Base-by-base conservation (phyloP, 2,888 invertebrate genomes). In the Homarus gammarus region DNA sequence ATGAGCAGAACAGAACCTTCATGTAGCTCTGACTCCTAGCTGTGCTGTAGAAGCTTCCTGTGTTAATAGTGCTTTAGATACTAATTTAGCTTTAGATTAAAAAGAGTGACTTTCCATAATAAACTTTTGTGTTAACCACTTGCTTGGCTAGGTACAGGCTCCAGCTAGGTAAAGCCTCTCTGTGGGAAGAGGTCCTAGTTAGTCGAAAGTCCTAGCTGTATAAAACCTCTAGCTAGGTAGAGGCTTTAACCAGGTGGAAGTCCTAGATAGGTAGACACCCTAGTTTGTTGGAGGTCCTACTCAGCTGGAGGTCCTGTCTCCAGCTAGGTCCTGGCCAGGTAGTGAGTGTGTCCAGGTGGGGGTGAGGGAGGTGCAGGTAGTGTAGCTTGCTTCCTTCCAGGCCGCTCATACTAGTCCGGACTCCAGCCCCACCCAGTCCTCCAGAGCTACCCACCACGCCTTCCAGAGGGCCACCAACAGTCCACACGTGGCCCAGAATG, bases 321-420 rank as follows among this genome's bases (percentile, higher is more conserved):
- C 3, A 56, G 22, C 51, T 2, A 18, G 18, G 51, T 44, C 12
- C 44, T 44, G 44, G 44, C 44, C 44, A 44, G 5, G 12, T 44
- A 44, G 44, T 8, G 12, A 44, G 44, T n/a, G n/a, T n/a, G n/a
- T n/a, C n/a, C 18, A 56, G 51, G 51, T 56, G 51, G 51, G 36
- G 49, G 77, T 77, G 31, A 49, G 31, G 38, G 27, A n/a, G 44
- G 78, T 44, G 56, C 56, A 27, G 83, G 78, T 86, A 86, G 85
- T 86, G n/a, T 75, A 86, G 78, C 85, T 70, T 86, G 68, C 68
- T 78, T 75, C 85, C 78, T 86, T 86, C 31, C 85, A 86, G 85
- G 40, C 83, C 51, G 49, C 72, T 56, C 64, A 64, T 27, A 36
- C 82, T 44, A 82, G 68, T 40, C 73, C 51, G 33, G 75, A 73